phyloP scores from a whole-genome alignment of 2,113 vertebrate genomes.

The Anarhynchus alexandrinus region DNA sequence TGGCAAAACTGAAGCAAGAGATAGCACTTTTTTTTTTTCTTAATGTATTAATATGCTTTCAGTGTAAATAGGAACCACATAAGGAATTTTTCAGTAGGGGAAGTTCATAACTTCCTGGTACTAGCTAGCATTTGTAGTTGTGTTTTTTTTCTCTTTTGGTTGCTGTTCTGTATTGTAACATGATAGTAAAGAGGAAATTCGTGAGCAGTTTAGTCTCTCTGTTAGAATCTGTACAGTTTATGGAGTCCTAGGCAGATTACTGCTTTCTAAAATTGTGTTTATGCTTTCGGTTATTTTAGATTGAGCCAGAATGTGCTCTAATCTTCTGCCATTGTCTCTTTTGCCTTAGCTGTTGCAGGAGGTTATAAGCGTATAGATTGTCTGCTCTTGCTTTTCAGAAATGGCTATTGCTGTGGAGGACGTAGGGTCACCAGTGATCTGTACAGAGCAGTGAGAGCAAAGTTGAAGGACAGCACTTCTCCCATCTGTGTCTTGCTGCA shows the following conservation, averaged over 20 bases:
- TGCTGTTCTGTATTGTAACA: slow-evolving; percentile 18
- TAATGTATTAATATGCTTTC: background rate
- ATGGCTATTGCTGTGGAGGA: fast-evolving
- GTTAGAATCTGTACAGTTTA: background rate
- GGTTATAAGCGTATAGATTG: background rate
- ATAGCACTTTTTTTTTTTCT: background rate
- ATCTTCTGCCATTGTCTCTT: fast-evolving
- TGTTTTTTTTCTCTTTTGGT: background rate
- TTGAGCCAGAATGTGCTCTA: background rate
- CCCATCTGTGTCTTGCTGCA: background rate
- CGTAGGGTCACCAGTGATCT: background rate
- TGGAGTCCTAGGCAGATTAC: background rate
- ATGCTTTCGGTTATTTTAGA: background rate
- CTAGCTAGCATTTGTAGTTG: background rate
- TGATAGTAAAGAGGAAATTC: slow-evolving; percentile 47
- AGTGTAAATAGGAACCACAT: slow-evolving; percentile 31
- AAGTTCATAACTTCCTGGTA: slow-evolving; percentile 68
- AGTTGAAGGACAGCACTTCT: background rate
- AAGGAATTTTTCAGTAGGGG: slow-evolving; percentile 46
- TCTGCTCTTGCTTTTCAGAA: background rate
- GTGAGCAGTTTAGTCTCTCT: background rate
- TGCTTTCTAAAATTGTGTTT: background rate
- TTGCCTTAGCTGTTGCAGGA: background rate
- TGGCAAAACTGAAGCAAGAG: background rate
- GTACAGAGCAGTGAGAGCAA: background rate